phyloP scores from a whole-genome alignment of 2,113 vertebrate species.

The Fulica atra region DNA sequence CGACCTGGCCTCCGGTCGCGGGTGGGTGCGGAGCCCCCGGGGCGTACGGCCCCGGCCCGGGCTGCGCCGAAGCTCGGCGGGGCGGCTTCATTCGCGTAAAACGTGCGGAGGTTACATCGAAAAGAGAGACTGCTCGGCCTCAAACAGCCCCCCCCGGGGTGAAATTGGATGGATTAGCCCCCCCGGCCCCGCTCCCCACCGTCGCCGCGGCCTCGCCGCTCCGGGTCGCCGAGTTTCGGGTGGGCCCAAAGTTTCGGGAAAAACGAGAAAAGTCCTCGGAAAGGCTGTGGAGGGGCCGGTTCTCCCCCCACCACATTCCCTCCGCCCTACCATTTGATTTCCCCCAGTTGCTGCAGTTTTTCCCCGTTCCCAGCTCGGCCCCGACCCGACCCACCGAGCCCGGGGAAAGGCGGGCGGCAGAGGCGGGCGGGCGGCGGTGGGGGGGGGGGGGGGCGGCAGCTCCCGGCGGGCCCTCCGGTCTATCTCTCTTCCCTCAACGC shows the following conservation, averaged over 20 bases:
- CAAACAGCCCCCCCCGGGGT: background rate
- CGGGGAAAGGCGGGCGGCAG: background rate
- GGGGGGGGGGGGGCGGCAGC: background rate
- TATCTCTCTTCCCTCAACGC: background rate
- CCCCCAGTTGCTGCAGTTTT: background rate
- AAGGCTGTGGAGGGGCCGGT: background rate
- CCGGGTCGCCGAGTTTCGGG: background rate
- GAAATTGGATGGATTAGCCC: background rate
- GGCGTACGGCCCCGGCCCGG: background rate
- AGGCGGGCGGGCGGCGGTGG: too few species aligned
- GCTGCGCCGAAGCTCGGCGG: background rate
- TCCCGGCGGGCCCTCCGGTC: background rate
- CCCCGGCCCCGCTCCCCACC: background rate
- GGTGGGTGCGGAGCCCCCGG: background rate
- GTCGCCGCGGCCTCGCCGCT: background rate
- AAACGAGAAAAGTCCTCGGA: constrained; percentile 39
- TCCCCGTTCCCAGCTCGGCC: background rate
- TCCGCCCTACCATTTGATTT: background rate
- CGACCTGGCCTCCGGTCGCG: background rate
- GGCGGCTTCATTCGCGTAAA: background rate
- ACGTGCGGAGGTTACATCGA: background rate
- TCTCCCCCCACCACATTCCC: background rate
- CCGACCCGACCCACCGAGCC: background rate
- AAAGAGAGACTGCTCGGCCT: background rate
- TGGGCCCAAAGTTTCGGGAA: constrained; percentile 22